A percentile compares a stretch with the other conserved stretches of the same genome.
These are phyloP conservation scores for Antheraea pernyi DNA, from an alignment of 1,140 invertebrate species.

Conservation along the genomic window DNA sequence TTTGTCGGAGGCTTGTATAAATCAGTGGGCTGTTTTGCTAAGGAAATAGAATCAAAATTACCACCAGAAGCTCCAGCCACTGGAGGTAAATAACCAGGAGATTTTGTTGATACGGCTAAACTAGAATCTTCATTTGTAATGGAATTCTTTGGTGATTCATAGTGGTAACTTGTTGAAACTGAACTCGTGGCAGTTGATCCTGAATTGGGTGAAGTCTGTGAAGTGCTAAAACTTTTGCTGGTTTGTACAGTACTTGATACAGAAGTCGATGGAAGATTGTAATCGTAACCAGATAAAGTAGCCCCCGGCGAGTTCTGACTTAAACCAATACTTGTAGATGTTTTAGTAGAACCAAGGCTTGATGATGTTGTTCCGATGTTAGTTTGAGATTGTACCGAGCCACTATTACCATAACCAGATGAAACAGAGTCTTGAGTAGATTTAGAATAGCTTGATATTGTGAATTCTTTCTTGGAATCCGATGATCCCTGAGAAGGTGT, in stretches of 20 bases:
- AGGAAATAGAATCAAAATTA: background rate
- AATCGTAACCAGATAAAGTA: constrained; percentile 23
- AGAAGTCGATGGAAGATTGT: constrained; percentile 18
- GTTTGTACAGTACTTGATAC: background rate
- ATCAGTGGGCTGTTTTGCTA: background rate
- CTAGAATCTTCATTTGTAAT: background rate
- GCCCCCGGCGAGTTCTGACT: background rate
- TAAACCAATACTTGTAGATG: constrained; percentile 1
- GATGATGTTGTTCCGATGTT: background rate
- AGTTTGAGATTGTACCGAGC: background rate
- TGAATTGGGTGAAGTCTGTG: constrained; percentile 7
- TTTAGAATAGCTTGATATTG: background rate
- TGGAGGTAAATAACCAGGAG: constrained; percentile 55
- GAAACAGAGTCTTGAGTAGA: background rate
- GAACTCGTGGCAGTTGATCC: constrained; percentile 14
- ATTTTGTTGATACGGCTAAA: constrained; percentile 40
- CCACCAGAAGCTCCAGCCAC: constrained; percentile 11
- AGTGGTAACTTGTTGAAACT: constrained; percentile 13
- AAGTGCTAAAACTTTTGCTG: background rate
- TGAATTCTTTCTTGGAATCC: background rate
- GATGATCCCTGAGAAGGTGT: background rate
- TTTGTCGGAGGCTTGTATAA: background rate
- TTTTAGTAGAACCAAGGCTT: constrained; percentile 5
- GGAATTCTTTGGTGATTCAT: constrained; percentile 4
- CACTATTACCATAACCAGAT: background rate